Conservation (phyloP, 2,888 invertebrate species). For the Chrysotoxum bicinctum region DNA sequence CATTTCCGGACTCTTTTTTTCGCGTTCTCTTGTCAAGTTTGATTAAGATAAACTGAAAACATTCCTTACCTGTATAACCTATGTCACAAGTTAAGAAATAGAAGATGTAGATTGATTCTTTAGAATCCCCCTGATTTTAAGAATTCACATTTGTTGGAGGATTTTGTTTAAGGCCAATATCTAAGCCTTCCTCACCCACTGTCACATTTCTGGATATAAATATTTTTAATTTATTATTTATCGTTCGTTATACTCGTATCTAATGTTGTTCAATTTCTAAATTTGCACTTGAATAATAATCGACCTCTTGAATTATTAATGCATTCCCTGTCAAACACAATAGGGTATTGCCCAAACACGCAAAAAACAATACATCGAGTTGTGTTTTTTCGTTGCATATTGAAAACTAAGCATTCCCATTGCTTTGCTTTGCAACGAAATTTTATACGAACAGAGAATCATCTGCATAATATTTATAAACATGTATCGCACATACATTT, state of each 20-base stretch:
- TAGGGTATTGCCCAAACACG: neutral
- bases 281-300: neutral
- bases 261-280: neutral
- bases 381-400: neutral
- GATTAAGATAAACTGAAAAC: too few species aligned
- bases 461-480: conserved; percentile 60
- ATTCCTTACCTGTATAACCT: too few species aligned
- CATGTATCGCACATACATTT: neutral
- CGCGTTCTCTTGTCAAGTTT: too few species aligned
- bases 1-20: too few species aligned
- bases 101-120: too few species aligned
- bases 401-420: conserved; percentile 11
- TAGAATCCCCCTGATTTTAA: too few species aligned
- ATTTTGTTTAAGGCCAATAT: too few species aligned
- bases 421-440: conserved; percentile 3
- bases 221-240: too few species aligned
- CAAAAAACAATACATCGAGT: neutral
- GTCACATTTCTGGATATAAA: too few species aligned
- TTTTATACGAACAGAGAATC: conserved; percentile 55
- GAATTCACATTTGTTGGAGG: too few species aligned
- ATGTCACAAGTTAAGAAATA: too few species aligned
- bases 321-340: neutral
- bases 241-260: neutral
- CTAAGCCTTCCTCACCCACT: too few species aligned
- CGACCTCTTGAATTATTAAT: neutral